Base-by-base conservation (phyloP, 2,797 vertebrate genomes). In the Acanthurus lineatus region DNA sequence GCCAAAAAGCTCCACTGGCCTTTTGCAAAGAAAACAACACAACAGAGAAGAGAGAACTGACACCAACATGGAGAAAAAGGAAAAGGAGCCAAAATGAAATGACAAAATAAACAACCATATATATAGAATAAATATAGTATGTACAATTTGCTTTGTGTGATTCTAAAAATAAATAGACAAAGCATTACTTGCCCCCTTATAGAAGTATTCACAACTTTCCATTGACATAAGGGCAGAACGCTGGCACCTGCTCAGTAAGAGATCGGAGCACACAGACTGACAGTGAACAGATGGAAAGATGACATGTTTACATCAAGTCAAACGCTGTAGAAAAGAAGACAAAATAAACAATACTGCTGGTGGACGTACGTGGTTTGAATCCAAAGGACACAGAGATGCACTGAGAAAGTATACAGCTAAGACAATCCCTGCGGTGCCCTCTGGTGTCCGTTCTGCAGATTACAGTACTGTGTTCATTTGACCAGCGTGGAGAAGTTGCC, bases 121-220 rank as follows among this genome's bases (percentile, higher is more conserved):
- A 95, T 96, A 95, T 93, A 96, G 94, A 96, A 96, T 96, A 96
- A 96, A 96, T 96, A 96, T 96, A 92, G 85, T 96, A 96, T 96
- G 87, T 96, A 96, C 93, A 95, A 92, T 93, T 94, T 94, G 93
- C 93, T 95, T 95, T 94, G 93, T 95, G 93, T 94, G 91, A 91
- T 94, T 94, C 91, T 95, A 94, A 93, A 94, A 96, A 96, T 95
- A 96, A 96, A 95, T 96, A 96, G 94, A 95, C 93, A 94, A 93
- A 94, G 92, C 93, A 90, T 92, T 86, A 89, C 86, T 88, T 92
- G 81, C 92, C 93, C 87, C 86, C 82, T 92, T 93, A 89, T 88
- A 94, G 91, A 94, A 96, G 93, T 94, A 93, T 95, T 94, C 94
- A 95, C 95, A 96, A 93, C 93, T 91, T 88, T 91, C 89, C 83